Evolutionary conservation across 1,140 invertebrate genomes (phyloP), one percentile per base, ranked within the genome.

Genomic region (Caenorhabditis brenneri): DNA sequence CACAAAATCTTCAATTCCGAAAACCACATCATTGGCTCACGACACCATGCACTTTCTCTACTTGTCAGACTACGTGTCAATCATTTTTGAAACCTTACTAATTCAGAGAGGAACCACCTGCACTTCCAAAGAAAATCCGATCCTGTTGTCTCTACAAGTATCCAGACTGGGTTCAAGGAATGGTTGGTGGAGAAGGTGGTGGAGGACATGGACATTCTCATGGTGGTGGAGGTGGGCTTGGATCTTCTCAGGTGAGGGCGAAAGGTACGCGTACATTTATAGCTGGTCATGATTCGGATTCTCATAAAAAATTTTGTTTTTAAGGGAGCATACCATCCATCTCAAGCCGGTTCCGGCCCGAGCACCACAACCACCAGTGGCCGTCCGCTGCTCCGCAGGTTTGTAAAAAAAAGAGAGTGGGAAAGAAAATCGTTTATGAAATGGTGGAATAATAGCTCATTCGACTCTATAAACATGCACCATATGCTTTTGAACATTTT

Each of bases 91-190:
- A 22, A 6, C 2, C 10, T 0, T 12, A 27, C 24, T 22, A 10
- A 85, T 87, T 46, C 78, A 88, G 87, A n/a, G 86, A 86, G 53
- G 88, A 87, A 46, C 87, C 85, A 6, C 88, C 88, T 16, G 74
- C 84, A 42, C 60, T 84, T 3, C 81, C 87, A 6, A 86, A 87
- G 42, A 88, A 89, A 78, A 88, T 89, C 33, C 78, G 88, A n/a
- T 84, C 88, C 9, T 89, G 88, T 74, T 89, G 88, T 60, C 81
- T 89, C 10, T 86, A 89, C 84, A 89, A 89, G 53, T 89, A 89
- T 53, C 88, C 88, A 19, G 87, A 88, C 79, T 88, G 88, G 88
- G 86, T 88, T 1, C 88, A 88, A 82, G 85, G 87, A 46, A 86
- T 86, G 81, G 85, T 86, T 39, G 65, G 65, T 22, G 80, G 84